These are phyloP conservation scores for Acanthopleura granulata DNA, from an alignment of 2,888 invertebrate species.

Conservation along the genomic window DNA sequence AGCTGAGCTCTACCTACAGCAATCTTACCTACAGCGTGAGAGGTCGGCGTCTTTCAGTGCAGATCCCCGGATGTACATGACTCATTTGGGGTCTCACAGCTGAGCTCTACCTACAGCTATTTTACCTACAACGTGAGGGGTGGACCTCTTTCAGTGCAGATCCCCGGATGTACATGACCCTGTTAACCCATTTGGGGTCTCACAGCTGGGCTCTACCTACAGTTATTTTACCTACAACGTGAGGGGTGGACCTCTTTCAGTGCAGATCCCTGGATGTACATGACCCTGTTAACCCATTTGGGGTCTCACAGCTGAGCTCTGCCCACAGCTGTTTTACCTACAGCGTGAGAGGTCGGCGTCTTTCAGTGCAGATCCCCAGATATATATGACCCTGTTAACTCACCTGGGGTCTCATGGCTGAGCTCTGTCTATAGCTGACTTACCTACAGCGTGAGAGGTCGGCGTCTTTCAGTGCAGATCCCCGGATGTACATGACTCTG, in stretches of 20 bases:
- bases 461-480: constrained; percentile 95
- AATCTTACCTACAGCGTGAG: constrained; percentile 81
- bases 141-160: constrained; percentile 97
- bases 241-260: constrained; percentile 95
- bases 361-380: constrained; percentile 95
- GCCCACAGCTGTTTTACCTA: too few relatives aligned
- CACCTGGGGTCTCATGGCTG: constrained; percentile 95
- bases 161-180: constrained; percentile 98
- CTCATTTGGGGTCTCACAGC: constrained; percentile 94
- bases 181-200: constrained; percentile 95
- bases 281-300: constrained; percentile 97
- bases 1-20: too few relatives aligned
- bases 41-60: constrained; percentile 96
- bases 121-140: constrained; percentile 82
- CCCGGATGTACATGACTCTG: constrained; percentile 96
- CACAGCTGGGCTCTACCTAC: too few relatives aligned
- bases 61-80: constrained; percentile 96
- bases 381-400: constrained; percentile 95
- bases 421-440: too few relatives aligned
- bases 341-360: constrained; percentile 95
- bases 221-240: constrained; percentile 80
- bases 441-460: constrained; percentile 88
- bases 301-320: too few relatives aligned
- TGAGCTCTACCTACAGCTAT: too few relatives aligned
- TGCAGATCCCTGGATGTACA: constrained; percentile 96